Evolutionary conservation across 2,888 invertebrate genomes (phyloP), one percentile per base, ranked within the genome.

Genomic region (Andrena chrysosceles): DNA sequence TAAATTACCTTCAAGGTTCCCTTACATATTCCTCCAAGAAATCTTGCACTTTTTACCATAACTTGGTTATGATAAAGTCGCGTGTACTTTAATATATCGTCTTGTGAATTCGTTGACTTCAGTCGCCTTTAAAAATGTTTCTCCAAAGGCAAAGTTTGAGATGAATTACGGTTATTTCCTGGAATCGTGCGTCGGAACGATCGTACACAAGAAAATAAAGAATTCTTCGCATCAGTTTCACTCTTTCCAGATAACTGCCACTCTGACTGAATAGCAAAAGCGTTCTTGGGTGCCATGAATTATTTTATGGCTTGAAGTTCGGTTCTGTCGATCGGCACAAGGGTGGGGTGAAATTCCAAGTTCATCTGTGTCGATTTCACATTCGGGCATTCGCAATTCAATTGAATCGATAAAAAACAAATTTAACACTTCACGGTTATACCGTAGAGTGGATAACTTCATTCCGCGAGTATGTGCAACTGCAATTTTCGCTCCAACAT

Each of bases 241-340:
- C 60, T 13, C 59, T 48, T 67, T n/a, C 26, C 54, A 52, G 33
- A 52, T 60, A 67, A 64, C 52, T 33, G 63, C 62, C 67, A 42
- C 20, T 13, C 29, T 23, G n/a, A 7, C 26, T 33, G 64, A 75
- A 68, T 48, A 26, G 26, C 16, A 16, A 33, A 33, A 35, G 8
- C 31, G 42, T 42, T 31, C 13, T 5, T 29, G 3, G 26, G 23
- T 49, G 16, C 13, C 49, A 42, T 82, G 64, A 83, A 77, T 68
- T 59, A 72, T 77, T 72, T 49, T 35, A 10, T n/a, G 7, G 35
- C 8, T 13, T 49, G 81, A 70, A 82, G 72, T 69, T 72, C 49
- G 13, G 29, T n/a, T 5, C 1, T 20, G 48, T 69, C 63, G 68
- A 76, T 54, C 10, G 10, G n/a, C 31, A 16, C n/a, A 13, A 1